Conservation (phyloP, 2,888 invertebrate genomes). For the Sphecodes monilicornis region DNA sequence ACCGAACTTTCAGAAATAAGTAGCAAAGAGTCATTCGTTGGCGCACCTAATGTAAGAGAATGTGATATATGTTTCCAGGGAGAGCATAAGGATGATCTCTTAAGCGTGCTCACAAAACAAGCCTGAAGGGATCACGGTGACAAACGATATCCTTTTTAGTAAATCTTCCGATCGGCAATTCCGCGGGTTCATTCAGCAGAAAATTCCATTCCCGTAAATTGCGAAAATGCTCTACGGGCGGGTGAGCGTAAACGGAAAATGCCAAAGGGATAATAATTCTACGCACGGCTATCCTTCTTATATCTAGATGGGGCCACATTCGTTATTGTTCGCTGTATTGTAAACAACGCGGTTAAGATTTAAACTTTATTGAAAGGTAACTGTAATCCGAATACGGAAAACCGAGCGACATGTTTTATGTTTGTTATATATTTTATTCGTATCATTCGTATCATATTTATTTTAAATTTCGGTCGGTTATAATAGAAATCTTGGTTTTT, state of each 20-base stretch:
- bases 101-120: constrained; percentile 32
- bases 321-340: constrained; percentile 35
- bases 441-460: too few relatives aligned
- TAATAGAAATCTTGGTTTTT: too few relatives aligned
- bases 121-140: constrained; percentile 44
- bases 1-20: not conserved
- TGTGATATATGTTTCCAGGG: not conserved
- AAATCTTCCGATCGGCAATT: constrained; percentile 22
- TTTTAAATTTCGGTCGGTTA: too few relatives aligned
- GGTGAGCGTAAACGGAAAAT: not conserved
- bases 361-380: not conserved
- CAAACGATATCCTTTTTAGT: constrained; percentile 50
- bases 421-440: too few relatives aligned
- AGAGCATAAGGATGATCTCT: constrained; percentile 7
- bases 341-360: not conserved
- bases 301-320: not conserved
- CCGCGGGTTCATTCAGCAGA: constrained; percentile 44
- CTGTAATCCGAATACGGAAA: too few relatives aligned
- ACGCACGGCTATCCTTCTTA: constrained; percentile 32
- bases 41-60: not conserved
- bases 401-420: too few relatives aligned
- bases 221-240: constrained; percentile 10
- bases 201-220: constrained; percentile 54
- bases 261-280: constrained; percentile 39
- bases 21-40: not conserved